Base-by-base conservation (phyloP, 2,888 invertebrate genomes). In the Pachymerium ferrugineum region DNA sequence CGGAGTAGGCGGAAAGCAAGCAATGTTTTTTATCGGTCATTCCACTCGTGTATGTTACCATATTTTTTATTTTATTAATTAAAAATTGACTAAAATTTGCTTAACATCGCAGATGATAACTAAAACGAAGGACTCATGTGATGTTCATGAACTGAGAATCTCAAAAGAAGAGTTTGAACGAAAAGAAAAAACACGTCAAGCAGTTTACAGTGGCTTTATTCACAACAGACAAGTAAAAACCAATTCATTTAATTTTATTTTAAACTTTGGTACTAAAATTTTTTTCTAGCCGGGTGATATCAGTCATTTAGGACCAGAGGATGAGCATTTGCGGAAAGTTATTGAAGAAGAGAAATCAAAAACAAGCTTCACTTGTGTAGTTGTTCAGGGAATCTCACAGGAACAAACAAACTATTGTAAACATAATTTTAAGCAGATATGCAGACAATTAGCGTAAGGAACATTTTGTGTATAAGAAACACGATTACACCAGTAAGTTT, bases 1-100 rank as follows among this genome's bases (percentile, higher is more conserved):
- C 78, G 82, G 82, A 35, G 83, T 83, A 0, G 82, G 83, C 14
- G 83, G 82, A 4, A 83, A 83, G 77, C 82, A 82, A 75, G 82
- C 82, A 31, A 79, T 82, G 33, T 83, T 83, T 79, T 82, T 81
- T 74, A 81, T 83, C 72, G 83, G 83, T 31, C 79, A 77, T 29
- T 77, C 81, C 1, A 80, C 81, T 25, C 28, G 75, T 10, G 62
- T 62, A 6, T 3, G 42, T 25, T 25, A 10, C 1, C 14, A 67
- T 70, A n/a, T 35, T 38, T 12, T 38, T 38, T 25, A 14, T 62
- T 10, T 25, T 5, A 14, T 28, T 14, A 62, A 8, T 62, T 28
- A 28, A 1, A 28, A 14, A 5, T 3, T 28, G 10, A 3, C 2
- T 62, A 0, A 62, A 28, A 62, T 62, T n/a, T n/a, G n/a, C n/a